Base-by-base conservation (phyloP, 2,113 vertebrate species). In the Camelus dromedarius region DNA sequence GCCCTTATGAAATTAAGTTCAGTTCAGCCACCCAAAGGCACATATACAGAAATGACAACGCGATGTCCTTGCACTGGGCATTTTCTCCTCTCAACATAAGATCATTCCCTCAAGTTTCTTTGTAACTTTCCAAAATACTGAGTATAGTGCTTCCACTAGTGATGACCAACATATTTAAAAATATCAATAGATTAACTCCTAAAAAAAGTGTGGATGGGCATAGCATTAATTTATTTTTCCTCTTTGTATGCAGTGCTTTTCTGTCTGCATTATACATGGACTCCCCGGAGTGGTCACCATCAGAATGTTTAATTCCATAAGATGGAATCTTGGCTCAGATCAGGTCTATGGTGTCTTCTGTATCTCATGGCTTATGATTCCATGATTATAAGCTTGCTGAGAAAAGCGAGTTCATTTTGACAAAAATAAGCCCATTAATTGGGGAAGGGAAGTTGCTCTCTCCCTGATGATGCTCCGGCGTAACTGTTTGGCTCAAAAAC, bases 121-220 rank as follows among this genome's bases (percentile, higher is more conserved):
- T 90, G 35, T 50, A 95, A 89, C 35, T 92, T 60, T 35, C 58
- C 67, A 50, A 94, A 91, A 64, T 84, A 60, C 20, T 50, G 18
- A 92, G 16, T 14, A 14, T 32, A 42, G 9, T 35, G 3, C 19
- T 75, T 35, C 79, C n/a, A 58, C 46, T 30, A 48, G 72, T 30
- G 22, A 56, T 30, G 48, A 54, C 6, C 83, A 72, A 89, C 83
- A 18, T 15, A 64, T 64, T 54, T 0, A 52, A 89, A 95, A 72
- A 67, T 42, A 50, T 56, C 77, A 89, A 73, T 35, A 50, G 14
- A 19, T 50, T 64, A 73, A 88, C 30, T 48, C 8, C 38, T 87
- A 30, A 90, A 66, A 86, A 62, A 42, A 56, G n/a, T 38, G 32
- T 64, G 48, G 4, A 72, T 69, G 26, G 20, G 48, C 7, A 7